These are phyloP conservation scores for Nephila pilipes DNA, from an alignment of 1,140 invertebrate genomes.

Conservation along the genomic window DNA sequence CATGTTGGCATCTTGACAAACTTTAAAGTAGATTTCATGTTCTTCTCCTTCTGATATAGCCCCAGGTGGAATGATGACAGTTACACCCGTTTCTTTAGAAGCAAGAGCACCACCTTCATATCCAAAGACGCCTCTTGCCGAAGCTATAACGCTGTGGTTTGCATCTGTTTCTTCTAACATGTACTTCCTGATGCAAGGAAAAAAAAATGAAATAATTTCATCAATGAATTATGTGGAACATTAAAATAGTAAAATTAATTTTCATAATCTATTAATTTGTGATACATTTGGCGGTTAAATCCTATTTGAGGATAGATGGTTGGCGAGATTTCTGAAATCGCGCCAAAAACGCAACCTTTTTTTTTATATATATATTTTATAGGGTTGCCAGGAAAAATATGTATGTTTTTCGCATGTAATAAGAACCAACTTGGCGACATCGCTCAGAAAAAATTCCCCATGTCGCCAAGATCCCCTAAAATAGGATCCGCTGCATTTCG, in stretches of 20 bases:
- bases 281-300: too few relatives aligned
- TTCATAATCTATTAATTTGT: too few relatives aligned
- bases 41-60: constrained; percentile 88
- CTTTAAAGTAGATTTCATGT: constrained; percentile 97
- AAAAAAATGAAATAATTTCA: background rate
- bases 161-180: constrained; percentile 35
- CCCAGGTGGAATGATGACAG: constrained; percentile 91
- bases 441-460: too few relatives aligned
- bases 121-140: constrained; percentile 88
- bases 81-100: constrained; percentile 93
- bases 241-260: background rate
- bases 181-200: background rate
- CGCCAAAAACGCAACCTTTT: too few relatives aligned
- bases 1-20: constrained; percentile 86
- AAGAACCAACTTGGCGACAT: too few relatives aligned
- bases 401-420: too few relatives aligned
- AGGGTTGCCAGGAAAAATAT: too few relatives aligned
- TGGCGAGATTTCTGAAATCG: too few relatives aligned
- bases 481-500: too few relatives aligned
- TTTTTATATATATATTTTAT: too few relatives aligned
- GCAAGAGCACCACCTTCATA: constrained; percentile 90
- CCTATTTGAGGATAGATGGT: too few relatives aligned
- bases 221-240: background rate
- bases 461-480: too few relatives aligned
- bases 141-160: constrained; percentile 81